phyloP scores from a whole-genome alignment of 2,113 vertebrate genomes.

The Anarhynchus alexandrinus region DNA sequence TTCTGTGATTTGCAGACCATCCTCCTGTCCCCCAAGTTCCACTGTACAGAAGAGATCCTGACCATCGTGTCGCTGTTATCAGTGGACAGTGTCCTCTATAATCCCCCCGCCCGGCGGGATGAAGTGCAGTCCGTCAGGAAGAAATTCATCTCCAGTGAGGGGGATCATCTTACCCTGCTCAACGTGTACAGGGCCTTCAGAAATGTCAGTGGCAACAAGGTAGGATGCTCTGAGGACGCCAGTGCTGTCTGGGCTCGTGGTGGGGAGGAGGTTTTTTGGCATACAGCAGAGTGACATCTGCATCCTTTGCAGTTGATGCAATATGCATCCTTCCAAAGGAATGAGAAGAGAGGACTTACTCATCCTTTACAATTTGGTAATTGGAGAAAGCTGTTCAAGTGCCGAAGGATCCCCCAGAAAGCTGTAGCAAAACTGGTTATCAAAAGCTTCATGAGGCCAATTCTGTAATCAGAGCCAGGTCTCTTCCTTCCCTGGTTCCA shows the following conservation, averaged over 20 bases:
- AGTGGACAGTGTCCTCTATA: constrained; percentile 91
- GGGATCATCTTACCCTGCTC: constrained; percentile 92
- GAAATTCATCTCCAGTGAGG: constrained; percentile 92
- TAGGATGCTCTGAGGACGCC: constrained; percentile 1
- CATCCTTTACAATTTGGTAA: not conserved
- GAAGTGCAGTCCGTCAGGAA: constrained; percentile 85
- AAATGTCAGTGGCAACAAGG: constrained; percentile 86
- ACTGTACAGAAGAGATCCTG: constrained; percentile 91
- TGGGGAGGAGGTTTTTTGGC: not conserved
- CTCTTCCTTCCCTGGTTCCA: not conserved
- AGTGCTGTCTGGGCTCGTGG: not conserved
- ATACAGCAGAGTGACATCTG: not conserved
- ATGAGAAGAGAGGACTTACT: not conserved
- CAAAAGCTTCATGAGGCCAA: not conserved
- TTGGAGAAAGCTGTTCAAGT: not conserved
- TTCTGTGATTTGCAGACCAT: constrained; percentile 80
- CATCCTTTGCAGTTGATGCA: not conserved
- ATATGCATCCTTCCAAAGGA: not conserved
- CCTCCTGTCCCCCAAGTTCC: constrained; percentile 87
- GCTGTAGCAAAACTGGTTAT: not conserved
- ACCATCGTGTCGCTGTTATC: constrained; percentile 90
- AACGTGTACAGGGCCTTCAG: constrained; percentile 90
- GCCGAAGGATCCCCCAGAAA: not conserved
- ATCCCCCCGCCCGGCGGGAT: constrained; percentile 84
- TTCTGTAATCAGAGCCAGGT: not conserved